These are phyloP conservation scores for Aelia acuminata DNA, from an alignment of 2,888 invertebrate species.

Conservation along the genomic window DNA sequence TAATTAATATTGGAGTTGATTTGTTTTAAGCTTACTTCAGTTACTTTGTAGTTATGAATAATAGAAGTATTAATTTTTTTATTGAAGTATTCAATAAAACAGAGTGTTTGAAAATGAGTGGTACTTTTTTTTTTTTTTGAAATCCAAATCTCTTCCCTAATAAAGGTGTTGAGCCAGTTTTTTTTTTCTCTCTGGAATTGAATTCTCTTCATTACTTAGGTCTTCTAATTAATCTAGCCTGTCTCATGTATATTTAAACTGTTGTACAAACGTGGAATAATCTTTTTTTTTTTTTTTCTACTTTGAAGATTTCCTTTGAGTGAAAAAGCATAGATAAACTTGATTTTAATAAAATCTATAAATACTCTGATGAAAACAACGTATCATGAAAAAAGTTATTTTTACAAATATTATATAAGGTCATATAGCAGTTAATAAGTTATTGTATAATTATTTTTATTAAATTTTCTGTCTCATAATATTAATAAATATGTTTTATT, in stretches of 20 bases:
- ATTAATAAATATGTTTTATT: not conserved
- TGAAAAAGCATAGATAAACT: not conserved
- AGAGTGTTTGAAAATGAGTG: no score
- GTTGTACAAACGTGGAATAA: not conserved
- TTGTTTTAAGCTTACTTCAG: no score
- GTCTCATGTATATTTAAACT: not conserved
- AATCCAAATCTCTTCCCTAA: not conserved
- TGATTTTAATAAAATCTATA: not conserved
- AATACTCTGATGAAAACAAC: not conserved
- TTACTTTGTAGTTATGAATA: no score
- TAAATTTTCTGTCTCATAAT: not conserved
- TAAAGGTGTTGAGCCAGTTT: not conserved
- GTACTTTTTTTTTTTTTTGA: not conserved
- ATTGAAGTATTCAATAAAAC: no score
- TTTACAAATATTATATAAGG: no score
- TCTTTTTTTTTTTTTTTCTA: not conserved
- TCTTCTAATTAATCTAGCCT: conserved; percentile 2
- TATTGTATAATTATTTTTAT: no score
- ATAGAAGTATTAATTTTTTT: no score
- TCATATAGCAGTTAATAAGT: no score
- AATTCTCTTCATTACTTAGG: conserved; percentile 7
- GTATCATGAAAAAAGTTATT: no score
- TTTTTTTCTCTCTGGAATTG: not conserved
- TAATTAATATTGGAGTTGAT: no score
- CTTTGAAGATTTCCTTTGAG: not conserved